Evolutionary conservation across 1,140 invertebrate species (phyloP).

Genomic region (Daktulosphaira vitifoliae): DNA sequence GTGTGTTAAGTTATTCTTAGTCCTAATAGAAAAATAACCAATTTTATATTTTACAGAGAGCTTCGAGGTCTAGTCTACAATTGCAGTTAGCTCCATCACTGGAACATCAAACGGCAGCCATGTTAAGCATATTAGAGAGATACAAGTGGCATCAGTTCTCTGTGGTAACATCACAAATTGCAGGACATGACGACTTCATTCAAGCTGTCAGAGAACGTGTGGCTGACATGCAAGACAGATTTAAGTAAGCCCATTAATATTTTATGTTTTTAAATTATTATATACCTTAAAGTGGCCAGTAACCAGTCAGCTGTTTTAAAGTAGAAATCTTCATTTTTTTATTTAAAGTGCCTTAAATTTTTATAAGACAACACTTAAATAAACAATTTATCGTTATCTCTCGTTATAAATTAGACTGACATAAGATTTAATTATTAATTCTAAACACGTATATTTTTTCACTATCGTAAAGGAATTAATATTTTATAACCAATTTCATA

Average conservation of each 20-base stretch:
- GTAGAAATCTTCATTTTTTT: neutral
- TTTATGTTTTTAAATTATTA: too few relatives aligned
- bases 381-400: too few relatives aligned
- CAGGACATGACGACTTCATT: conserved; percentile 89
- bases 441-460: too few relatives aligned
- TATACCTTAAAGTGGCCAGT: too few relatives aligned
- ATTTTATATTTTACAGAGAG: conserved; percentile 57
- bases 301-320: too few relatives aligned
- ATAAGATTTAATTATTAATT: too few relatives aligned
- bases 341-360: neutral
- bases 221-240: conserved; percentile 71
- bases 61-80: conserved; percentile 72
- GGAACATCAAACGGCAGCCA: conserved; percentile 85
- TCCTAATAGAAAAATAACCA: too few relatives aligned
- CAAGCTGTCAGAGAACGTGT: conserved; percentile 81
- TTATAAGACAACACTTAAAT: too few relatives aligned
- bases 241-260: conserved; percentile 58
- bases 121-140: conserved; percentile 82
- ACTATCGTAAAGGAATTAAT: too few relatives aligned
- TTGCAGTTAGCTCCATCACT: conserved; percentile 87
- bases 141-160: conserved; percentile 97
- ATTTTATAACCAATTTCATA: too few relatives aligned
- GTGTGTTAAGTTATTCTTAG: too few relatives aligned
- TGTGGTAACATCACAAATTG: conserved; percentile 84
- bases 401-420: too few relatives aligned